Base-by-base conservation (phyloP, 2,797 vertebrate genomes). In the Echeneis naucrates region DNA sequence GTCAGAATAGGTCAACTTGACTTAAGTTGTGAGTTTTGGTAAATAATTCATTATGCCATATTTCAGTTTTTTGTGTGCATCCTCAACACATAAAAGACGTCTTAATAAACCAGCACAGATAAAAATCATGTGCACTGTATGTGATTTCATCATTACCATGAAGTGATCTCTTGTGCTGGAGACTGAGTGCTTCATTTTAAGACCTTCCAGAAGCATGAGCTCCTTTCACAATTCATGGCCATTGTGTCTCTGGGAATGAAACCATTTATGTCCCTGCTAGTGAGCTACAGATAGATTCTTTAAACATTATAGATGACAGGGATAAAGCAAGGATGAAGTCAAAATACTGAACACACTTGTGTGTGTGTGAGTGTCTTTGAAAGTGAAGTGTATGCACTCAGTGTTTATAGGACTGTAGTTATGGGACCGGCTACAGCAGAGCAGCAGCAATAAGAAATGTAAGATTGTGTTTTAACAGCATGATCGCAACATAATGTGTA, bases 291-390 rank as follows among this genome's bases (percentile, higher is more conserved):
- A 66, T 75, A 14, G 67, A 68, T 71, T 79, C 66, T 75, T 63
- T 65, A 65, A 81, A 62, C 71, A 60, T 81, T 78, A 78, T 9
- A 70, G 55, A 78, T 86, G 78, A 76, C 65, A 64, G 65, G 61
- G 65, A 75, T 82, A 71, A 77, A 72, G 54, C 76, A 54, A 24
- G 67, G 38, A 72, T 80, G 56, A 68, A 63, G 74, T 68, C 63
- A 61, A 44, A n/a, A 45, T 50, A 59, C 26, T 64, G 44, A 77
- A 57, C 66, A 55, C 53, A 17, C 44, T 44, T 58, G 40, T 54
- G 9, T 59, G 17, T 61, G 21, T 77, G 37, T 48, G 13, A 16
- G 26, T 57, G 5, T 57, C 13, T 57, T 21, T 58, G 27, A 37
- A 23, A 51, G 21, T 21, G 51, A 30, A 14, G 24, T 32, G 38